Evolutionary conservation across 2,797 vertebrate species (phyloP).

Genomic region (Dendrocincla tyrannina): DNA sequence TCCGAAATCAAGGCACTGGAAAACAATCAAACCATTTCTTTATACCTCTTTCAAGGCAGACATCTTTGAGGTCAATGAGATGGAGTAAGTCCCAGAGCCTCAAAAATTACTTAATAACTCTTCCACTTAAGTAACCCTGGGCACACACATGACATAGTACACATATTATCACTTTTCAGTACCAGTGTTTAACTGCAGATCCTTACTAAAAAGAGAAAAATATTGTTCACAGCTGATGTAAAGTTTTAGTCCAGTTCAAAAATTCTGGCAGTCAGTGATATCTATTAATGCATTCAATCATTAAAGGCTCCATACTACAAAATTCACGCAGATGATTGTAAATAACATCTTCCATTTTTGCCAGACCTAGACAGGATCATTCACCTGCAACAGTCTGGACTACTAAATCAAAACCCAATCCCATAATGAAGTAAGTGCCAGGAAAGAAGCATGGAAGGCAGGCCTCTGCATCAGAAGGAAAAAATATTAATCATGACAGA

Average conservation of each 20-base stretch:
- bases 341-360: neutral
- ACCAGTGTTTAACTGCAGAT: neutral
- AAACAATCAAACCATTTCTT: neutral
- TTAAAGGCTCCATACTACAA: neutral
- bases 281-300: neutral
- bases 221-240: neutral
- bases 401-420: neutral
- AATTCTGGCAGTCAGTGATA: neutral
- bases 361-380: neutral
- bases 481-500: neutral
- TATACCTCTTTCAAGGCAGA: neutral
- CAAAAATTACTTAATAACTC: constrained; percentile 18
- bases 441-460: neutral
- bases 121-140: neutral
- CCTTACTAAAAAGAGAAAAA: neutral
- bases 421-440: neutral
- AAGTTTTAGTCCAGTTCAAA: neutral
- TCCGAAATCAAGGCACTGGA: neutral
- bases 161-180: accelerated
- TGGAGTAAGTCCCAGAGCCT: neutral
- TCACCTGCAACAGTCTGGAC: neutral
- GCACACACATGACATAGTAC: neutral
- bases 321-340: neutral
- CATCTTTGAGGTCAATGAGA: neutral
- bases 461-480: neutral